Percentiles rank a stretch among this genome's conserved stretches.
Evolutionary conservation across 2,797 vertebrate genomes (phyloP).

Genomic region (Arctocebus calabarensis): DNA sequence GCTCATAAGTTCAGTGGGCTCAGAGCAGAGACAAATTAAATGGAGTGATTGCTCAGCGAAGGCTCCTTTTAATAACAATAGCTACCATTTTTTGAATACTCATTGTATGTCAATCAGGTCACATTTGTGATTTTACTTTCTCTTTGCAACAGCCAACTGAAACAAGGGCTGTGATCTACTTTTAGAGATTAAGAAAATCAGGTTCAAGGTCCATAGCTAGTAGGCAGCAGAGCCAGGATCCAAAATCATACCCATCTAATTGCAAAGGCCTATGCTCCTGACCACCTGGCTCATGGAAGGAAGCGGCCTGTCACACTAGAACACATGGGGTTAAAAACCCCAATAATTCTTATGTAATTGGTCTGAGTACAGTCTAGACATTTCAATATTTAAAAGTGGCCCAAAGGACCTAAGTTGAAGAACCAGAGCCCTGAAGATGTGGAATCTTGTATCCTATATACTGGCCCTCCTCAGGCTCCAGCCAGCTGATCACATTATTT

Average conservation of each 20-base stretch:
- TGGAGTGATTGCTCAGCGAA: background rate
- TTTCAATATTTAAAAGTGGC: background rate
- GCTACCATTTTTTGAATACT: background rate
- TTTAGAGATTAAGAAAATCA: constrained; percentile 14
- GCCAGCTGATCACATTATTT: background rate
- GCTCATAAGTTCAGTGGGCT: background rate
- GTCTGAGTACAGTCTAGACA: background rate
- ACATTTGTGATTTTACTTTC: constrained; percentile 15
- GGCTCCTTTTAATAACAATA: background rate
- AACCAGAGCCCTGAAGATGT: background rate
- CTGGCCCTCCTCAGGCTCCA: background rate
- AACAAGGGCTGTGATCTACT: background rate
- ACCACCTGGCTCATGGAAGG: background rate
- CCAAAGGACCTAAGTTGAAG: background rate
- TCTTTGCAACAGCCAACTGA: background rate
- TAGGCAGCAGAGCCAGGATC: background rate
- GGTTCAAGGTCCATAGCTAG: background rate
- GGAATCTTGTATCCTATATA: background rate
- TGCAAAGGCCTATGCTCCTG: background rate
- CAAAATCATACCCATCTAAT: background rate
- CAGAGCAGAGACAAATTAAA: background rate
- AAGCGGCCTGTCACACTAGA: background rate
- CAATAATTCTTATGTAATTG: background rate
- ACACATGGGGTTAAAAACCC: too few species aligned
- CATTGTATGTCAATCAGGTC: background rate